Conservation (phyloP, 2,113 vertebrate species). For the Neofelis nebulosa region DNA sequence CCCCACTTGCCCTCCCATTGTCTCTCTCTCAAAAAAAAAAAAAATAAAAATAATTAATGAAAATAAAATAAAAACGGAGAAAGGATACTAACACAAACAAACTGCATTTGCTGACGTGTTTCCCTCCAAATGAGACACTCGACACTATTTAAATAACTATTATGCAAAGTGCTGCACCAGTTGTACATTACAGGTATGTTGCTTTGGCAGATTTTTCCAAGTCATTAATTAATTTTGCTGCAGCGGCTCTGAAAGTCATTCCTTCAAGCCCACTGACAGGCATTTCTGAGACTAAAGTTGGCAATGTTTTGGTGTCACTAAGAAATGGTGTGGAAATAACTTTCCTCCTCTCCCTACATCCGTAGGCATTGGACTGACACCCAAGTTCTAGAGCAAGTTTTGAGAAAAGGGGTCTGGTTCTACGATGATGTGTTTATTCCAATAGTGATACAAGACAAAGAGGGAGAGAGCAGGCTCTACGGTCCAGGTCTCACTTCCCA, state of each 20-base stretch:
- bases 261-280: neutral
- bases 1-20: no score
- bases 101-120: neutral
- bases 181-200: neutral
- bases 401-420: neutral
- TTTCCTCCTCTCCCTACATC: neutral
- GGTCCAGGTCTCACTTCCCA: neutral
- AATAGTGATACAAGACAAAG: neutral
- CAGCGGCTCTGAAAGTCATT: neutral
- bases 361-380: neutral
- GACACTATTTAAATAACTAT: neutral
- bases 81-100: neutral
- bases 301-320: neutral
- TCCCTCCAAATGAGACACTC: neutral
- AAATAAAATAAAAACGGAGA: neutral
- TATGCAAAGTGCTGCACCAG: neutral
- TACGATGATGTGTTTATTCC: neutral
- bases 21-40: no score
- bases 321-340: neutral
- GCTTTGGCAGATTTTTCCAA: neutral
- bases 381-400: neutral
- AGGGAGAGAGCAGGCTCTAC: neutral
- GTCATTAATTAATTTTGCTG: neutral
- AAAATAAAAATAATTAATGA: no score
- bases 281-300: neutral